phyloP scores from a whole-genome alignment of 1,140 invertebrate species.

The Rhopalosiphum padi region DNA sequence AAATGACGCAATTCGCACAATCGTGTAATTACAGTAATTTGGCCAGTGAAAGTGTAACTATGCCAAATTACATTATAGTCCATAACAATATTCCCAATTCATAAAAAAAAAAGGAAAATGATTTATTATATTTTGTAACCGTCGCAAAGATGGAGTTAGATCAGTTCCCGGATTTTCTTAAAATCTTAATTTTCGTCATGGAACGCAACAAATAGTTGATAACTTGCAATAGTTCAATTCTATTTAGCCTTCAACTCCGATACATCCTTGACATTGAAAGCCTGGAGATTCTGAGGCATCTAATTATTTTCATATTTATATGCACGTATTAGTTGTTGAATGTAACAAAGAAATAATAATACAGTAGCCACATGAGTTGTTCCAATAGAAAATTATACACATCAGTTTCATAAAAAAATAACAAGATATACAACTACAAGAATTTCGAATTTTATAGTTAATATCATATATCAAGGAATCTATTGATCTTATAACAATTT shows the following conservation, averaged over 20 bases:
- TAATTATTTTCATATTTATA: constrained; percentile 35
- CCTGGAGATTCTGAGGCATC: not conserved
- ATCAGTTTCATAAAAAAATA: not conserved
- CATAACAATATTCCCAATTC: constrained; percentile 31
- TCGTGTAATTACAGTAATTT: constrained; percentile 55
- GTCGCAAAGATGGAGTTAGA: not conserved
- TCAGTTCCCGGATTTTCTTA: not conserved
- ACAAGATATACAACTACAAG: not conserved
- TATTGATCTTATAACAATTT: not conserved
- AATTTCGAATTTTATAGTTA: not conserved
- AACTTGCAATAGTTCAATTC: not conserved
- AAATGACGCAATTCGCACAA: constrained; percentile 49
- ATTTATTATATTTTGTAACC: constrained; percentile 4
- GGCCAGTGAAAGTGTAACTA: constrained; percentile 47
- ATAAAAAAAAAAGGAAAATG: not conserved
- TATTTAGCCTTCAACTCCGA: not conserved
- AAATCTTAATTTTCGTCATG: not conserved
- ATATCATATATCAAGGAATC: not conserved
- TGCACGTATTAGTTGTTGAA: not conserved
- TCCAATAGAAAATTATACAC: not conserved
- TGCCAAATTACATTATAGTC: constrained; percentile 47
- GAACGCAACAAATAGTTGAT: not conserved
- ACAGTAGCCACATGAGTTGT: not conserved
- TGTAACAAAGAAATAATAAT: constrained; percentile 33
- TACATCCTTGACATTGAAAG: constrained; percentile 3